Base-by-base conservation (phyloP, 2,113 vertebrate genomes). In the Zapus hudsonius region DNA sequence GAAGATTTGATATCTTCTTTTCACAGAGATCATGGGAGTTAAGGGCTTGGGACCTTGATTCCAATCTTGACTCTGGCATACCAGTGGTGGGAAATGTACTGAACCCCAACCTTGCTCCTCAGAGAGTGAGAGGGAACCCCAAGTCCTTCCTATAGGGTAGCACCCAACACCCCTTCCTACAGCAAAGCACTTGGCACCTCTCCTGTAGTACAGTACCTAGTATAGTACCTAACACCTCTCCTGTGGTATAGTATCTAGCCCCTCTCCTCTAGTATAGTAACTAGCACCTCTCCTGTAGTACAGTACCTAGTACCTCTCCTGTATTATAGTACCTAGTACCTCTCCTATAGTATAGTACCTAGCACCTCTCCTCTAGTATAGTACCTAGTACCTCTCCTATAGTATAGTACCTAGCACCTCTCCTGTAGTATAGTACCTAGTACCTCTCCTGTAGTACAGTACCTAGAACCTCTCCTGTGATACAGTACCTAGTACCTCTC, bases 1-100 rank as follows among this genome's bases (percentile, higher is more conserved):
- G 70, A 23, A 70, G 42, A 73, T 72, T 33, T 1, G 4, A 1
- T 4, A 7, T 4, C 2, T 80, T 38, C 5, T 57, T 29, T 31
- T 40, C 40, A 69, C 55, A n/a, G 44, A 59, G 38, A 42, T 4
- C 5, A 0, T 61, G 78, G 36, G 7, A 7, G 57, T 27, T 23
- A 42, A 44, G 57, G 78, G 20, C 7, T 7, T 57, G 52, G 81
- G 36, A 25, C 38, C 76, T 74, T 61, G 29, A 23, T 42, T 88
- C 5, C 2, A 47, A 64, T 33, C 55, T 23, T 3, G 27, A 38
- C 40, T 42, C 0, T 0, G 29, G 8, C 36, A 3, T n/a, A 4
- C 57, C 38, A 52, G 47, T 52, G 52, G n/a, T 31, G 11, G 52
- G 29, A 61, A 55, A 25, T 29, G 55, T 33, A 11, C 61, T 82